Evolutionary conservation across 2,113 vertebrate species (phyloP), one percentile per base, ranked within the genome.

Genomic region (Elephantulus edwardii): DNA sequence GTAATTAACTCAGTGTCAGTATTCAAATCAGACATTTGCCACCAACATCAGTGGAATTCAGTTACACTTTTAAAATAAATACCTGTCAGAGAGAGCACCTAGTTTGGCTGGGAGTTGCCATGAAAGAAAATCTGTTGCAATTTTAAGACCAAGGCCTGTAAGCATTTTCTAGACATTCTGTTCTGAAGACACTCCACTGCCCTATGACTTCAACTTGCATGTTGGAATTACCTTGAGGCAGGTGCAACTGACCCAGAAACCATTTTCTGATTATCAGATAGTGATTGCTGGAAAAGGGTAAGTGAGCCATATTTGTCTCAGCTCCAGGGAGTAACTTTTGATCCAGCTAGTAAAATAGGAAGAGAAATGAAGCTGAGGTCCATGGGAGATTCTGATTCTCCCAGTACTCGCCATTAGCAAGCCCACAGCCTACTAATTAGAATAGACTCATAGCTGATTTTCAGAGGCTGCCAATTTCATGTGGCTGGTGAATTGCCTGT

Each of bases 161-260:
- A 90, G 56, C 33, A 88, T 89, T 91, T 91, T 86, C 91, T 58
- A 80, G 54, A 90, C 80, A 78, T 86, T 42, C 78, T 77, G 92
- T 89, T 87, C 93, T 95, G 86, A 90, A 94, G 62, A 50, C 3
- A 78, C 12, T 81, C 20, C 16, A 84, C 54, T 77, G 80, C n/a
- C 60, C 84, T 38, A 62, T 91, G 94, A 93, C 94, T 83, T 71
- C 52, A 94, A 35, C 60, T 89, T 14, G 40, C 60, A 91, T 78
- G 94, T 95, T 89, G 38, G 52, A 90, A 90, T 92, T 95, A 94
- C 66, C 60, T 95, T 89, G 48, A 95, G 84, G 93, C n/a, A 90
- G 1, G 13, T 78, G 87, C 84, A 93, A 84, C 87, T 95, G 89
- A 94, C 86, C 86, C 86, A 84, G 62, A 92, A 95, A 94, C 42